Conservation (phyloP, 2,888 invertebrate species). For the Coenonympha glycerion region DNA sequence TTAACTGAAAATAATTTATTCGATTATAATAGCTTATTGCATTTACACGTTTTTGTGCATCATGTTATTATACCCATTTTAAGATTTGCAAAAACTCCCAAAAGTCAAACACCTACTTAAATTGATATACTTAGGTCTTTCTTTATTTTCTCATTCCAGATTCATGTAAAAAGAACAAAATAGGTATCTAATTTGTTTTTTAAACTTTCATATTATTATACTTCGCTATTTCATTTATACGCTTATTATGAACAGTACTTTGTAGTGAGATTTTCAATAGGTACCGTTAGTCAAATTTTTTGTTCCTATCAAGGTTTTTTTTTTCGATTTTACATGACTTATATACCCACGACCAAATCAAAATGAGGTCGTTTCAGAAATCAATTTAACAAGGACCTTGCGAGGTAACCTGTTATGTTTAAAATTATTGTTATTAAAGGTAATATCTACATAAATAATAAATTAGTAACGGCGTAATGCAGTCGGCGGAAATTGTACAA, state of each 20-base stretch:
- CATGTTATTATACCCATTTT: neutral
- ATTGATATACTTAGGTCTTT: neutral
- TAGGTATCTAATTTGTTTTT: neutral
- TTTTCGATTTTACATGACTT: neutral
- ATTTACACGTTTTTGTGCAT: slow-evolving; percentile 7
- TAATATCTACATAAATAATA: too few species aligned
- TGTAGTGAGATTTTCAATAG: too few species aligned
- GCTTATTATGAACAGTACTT: neutral
- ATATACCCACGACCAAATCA: too few species aligned
- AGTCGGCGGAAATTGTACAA: slow-evolving; percentile 24
- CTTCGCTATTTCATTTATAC: neutral
- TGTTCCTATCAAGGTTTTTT: too few species aligned
- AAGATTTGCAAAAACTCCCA: neutral
- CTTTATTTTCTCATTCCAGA: neutral
- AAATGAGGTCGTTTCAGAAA: neutral
- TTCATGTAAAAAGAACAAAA: neutral
- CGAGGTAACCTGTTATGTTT: neutral
- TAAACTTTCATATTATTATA: neutral
- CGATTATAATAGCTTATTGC: slow-evolving; percentile 15
- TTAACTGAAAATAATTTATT: slow-evolving; percentile 20
- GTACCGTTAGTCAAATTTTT: too few species aligned
- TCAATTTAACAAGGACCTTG: neutral
- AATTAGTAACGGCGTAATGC: slow-evolving; percentile 20
- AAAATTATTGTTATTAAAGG: neutral
- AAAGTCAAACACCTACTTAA: neutral